These are phyloP conservation scores for Halichoerus grypus DNA, from an alignment of 2,113 vertebrate species.

Conservation along the genomic window DNA sequence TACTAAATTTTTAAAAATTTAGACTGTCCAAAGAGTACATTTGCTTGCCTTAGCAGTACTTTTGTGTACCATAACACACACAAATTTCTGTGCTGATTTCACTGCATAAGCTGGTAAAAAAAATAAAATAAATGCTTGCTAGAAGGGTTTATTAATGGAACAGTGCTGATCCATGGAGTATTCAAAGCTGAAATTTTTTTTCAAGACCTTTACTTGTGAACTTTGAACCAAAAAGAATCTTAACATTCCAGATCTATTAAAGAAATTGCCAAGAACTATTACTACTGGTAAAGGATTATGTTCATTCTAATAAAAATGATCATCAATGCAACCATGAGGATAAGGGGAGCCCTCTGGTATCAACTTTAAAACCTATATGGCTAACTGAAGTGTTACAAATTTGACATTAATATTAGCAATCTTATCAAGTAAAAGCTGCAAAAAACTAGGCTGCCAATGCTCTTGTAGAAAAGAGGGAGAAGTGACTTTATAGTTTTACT, in stretches of 20 bases:
- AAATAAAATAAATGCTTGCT: neutral
- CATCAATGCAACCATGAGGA: neutral
- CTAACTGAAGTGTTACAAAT: neutral
- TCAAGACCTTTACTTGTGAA: slow-evolving; percentile 60
- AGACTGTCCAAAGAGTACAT: slow-evolving; percentile 2
- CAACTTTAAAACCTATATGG: neutral
- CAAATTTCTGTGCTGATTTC: neutral
- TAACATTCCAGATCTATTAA: slow-evolving; percentile 56
- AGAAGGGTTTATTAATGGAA: neutral
- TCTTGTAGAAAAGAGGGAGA: neutral
- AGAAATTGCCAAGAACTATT: slow-evolving; percentile 46
- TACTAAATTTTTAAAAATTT: slow-evolving; percentile 40
- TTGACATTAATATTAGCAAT: neutral
- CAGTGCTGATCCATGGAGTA: neutral
- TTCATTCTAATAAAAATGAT: slow-evolving; percentile 47
- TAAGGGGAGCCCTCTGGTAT: neutral
- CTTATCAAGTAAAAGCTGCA: neutral
- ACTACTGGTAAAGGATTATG: neutral
- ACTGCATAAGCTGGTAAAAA: neutral
- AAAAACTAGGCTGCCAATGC: neutral
- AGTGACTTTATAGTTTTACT: slow-evolving; percentile 1
- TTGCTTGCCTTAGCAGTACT: slow-evolving; percentile 14
- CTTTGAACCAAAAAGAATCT: slow-evolving; percentile 25
- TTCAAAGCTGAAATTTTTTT: slow-evolving; percentile 25
- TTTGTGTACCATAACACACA: neutral